Base-by-base conservation (phyloP, 2,888 invertebrate genomes). In the Hyalella azteca region DNA sequence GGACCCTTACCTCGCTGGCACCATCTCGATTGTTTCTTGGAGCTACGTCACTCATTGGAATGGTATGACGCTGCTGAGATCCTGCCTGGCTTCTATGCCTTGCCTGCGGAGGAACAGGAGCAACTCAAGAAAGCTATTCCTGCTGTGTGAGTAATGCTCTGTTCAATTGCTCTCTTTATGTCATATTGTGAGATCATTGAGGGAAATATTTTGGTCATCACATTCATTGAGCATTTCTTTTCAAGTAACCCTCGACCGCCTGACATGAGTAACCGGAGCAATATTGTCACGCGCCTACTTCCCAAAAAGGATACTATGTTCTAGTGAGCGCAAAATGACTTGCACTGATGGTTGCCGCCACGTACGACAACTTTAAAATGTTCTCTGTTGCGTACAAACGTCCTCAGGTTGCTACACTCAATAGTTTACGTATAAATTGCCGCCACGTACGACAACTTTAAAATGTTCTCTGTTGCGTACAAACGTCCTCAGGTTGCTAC, bases 1-100 rank as follows among this genome's bases (percentile, higher is more conserved):
- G 96, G 96, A 0, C 96, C 95, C 0, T 91, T 93, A 86, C 92
- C 95, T 80, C 89, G 92, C 78, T 98, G 97, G 97, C 93, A 97
- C 88, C 98, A 98, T 88, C 88, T 96, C 2, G 93, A 94, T 81
- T 98, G 98, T 87, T 98, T 98, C 89, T 92, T 91, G 0, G 92
- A 94, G 86, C 86, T 92, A 0, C 90, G 96, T 50, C 90, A 91
- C 29, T 92, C 93, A 11, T 88, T 96, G 2, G 91, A 92, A 22
- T 98, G 92, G 88, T 92, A 91, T 87, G 93, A 91, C 49, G 89
- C 90, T 15, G 95, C 93, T 0, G 92, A 92, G 81, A 89, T 89
- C 86, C 88, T 98, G 36, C 93, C 94, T n/a, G 97, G 97, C 0
- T 94, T 92, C 87, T 90, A 91, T 19, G 87, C 87, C 0, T 89